These are phyloP conservation scores for Psilanteris sp. DNA, from an alignment of 1,140 invertebrate genomes.

Conservation along the genomic window DNA sequence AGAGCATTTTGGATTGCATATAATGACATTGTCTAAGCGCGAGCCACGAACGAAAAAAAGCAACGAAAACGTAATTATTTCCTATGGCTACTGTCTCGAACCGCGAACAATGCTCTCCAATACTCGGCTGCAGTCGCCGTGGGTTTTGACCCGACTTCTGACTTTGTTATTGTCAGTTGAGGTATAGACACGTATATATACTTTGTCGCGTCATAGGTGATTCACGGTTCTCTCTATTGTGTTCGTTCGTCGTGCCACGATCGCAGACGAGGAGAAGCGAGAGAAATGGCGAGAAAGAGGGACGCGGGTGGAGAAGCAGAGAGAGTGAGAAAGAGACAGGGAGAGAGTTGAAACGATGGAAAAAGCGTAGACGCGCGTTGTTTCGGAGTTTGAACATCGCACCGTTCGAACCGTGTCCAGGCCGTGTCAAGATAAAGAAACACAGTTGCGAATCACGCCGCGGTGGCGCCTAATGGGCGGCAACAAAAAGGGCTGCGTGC, in stretches of 20 bases:
- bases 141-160: constrained; percentile 41
- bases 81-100: constrained; percentile 13
- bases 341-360: constrained; percentile 5
- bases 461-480: constrained; percentile 79
- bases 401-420: constrained; percentile 56
- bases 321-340: constrained; percentile 3
- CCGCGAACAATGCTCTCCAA: constrained; percentile 30
- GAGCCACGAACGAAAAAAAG: constrained; percentile 20
- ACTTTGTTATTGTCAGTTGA: constrained; percentile 45
- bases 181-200: constrained; percentile 47
- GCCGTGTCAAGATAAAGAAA: constrained; percentile 74
- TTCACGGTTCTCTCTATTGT: constrained; percentile 67
- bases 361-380: constrained; percentile 34
- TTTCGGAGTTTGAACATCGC: constrained; percentile 52
- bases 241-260: constrained; percentile 32
- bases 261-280: constrained; percentile 8
- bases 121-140: constrained; percentile 12
- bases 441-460: constrained; percentile 79
- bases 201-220: constrained; percentile 66
- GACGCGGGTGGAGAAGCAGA: not conserved
- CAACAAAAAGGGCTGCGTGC: constrained; percentile 73
- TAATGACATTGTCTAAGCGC: not conserved
- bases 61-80: constrained; percentile 46
- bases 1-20: too few species aligned
- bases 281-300: too few species aligned